A percentile compares a stretch with the other conserved stretches of the same genome.
Conservation (phyloP, 2,113 vertebrate genomes). For the Macroglossus sobrinus region DNA sequence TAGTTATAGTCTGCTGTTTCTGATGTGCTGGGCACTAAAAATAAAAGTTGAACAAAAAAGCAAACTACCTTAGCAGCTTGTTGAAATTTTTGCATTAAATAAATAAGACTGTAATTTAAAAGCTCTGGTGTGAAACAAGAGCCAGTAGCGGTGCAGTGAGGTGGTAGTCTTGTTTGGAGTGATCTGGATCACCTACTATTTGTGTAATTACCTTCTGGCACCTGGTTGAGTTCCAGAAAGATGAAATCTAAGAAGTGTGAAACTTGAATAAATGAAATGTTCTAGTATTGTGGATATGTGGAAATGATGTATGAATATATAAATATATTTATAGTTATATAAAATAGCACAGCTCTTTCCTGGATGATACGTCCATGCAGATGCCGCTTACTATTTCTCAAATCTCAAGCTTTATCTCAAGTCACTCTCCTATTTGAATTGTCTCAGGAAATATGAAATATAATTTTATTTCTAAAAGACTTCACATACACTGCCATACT, state of each 20-base stretch:
- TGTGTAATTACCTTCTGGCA: neutral
- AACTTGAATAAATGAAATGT: slow-evolving; percentile 21
- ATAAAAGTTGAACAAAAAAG: neutral
- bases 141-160: neutral
- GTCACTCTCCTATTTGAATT: neutral
- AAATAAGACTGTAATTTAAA: neutral
- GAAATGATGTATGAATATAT: neutral
- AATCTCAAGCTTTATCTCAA: neutral
- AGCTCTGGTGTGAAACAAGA: neutral
- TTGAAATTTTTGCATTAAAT: neutral
- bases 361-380: neutral
- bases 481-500: neutral
- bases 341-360: neutral
- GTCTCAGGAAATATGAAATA: slow-evolving; percentile 23
- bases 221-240: neutral
- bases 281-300: neutral
- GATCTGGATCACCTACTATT: neutral
- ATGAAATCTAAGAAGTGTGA: slow-evolving; percentile 35
- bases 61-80: neutral
- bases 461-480: slow-evolving; percentile 6
- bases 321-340: neutral
- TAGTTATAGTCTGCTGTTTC: neutral
- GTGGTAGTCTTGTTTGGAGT: neutral
- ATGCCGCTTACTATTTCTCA: slow-evolving; percentile 6
- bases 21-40: neutral